These are phyloP conservation scores for Tupaia chinensis DNA, from an alignment of 2,113 vertebrate species.

Conservation along the genomic window DNA sequence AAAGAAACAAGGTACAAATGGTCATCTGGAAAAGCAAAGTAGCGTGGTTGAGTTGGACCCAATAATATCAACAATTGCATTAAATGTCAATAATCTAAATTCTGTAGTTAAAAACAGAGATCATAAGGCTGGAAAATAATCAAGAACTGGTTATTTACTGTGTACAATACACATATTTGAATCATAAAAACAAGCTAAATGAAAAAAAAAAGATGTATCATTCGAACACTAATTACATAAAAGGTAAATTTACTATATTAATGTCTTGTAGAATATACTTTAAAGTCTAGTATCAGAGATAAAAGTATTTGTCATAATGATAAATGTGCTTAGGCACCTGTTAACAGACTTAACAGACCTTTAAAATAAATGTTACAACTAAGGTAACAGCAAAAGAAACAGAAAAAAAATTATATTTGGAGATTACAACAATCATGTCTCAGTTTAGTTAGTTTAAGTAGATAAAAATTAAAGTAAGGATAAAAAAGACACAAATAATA, in stretches of 20 bases:
- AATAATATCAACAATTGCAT: background rate
- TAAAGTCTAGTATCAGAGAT: background rate
- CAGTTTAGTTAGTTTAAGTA: background rate
- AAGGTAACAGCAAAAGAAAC: background rate
- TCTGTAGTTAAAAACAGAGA: background rate
- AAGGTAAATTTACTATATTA: background rate
- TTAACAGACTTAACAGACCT: background rate
- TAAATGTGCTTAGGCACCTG: background rate
- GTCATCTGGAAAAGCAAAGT: background rate
- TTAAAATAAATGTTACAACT: background rate
- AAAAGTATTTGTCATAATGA: background rate
- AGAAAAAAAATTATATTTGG: background rate
- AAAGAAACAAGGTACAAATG: background rate
- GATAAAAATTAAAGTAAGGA: background rate
- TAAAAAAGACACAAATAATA: background rate
- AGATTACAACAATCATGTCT: background rate
- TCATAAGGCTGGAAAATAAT: background rate
- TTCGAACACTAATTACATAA: background rate
- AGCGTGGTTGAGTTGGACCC: background rate
- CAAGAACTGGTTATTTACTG: background rate
- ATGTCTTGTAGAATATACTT: background rate
- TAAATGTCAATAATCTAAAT: background rate
- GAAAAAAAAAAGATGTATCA: background rate
- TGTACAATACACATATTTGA: background rate
- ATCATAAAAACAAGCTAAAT: background rate